phyloP scores from a whole-genome alignment of 2,113 vertebrate species.

The Hippolais icterina region DNA sequence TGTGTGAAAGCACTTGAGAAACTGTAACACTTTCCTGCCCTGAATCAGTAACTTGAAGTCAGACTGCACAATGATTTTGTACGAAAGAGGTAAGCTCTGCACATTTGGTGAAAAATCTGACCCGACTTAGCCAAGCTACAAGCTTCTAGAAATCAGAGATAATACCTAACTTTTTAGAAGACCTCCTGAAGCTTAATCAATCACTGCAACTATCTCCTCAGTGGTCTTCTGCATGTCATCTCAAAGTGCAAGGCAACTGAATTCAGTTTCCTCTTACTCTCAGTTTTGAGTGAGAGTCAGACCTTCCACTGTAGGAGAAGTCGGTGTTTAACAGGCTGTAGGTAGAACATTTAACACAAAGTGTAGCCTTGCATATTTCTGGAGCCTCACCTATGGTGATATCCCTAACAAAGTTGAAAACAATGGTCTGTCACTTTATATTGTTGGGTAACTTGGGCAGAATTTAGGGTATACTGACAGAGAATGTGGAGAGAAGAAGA shows the following conservation, averaged over 20 bases:
- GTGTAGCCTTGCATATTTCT: not conserved
- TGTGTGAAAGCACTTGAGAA: not conserved
- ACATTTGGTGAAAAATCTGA: not conserved
- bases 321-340: not conserved
- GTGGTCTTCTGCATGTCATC: not conserved
- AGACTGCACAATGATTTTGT: not conserved
- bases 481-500: not conserved
- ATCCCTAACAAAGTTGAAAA: not conserved
- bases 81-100: not conserved
- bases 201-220: not conserved
- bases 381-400: not conserved
- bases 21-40: not conserved
- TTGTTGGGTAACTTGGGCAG: not conserved
- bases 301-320: not conserved
- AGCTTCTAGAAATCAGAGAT: not conserved
- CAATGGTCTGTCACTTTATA: not conserved
- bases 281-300: not conserved
- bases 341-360: not conserved
- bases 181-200: not conserved
- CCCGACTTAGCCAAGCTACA: not conserved
- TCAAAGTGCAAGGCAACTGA: not conserved
- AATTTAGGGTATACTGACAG: not conserved
- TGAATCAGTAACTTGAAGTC: not conserved
- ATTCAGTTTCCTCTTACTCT: not conserved
- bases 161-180: not conserved